These are phyloP conservation scores for Oxystoma pomonae DNA, from an alignment of 2,888 invertebrate genomes.

Conservation along the genomic window DNA sequence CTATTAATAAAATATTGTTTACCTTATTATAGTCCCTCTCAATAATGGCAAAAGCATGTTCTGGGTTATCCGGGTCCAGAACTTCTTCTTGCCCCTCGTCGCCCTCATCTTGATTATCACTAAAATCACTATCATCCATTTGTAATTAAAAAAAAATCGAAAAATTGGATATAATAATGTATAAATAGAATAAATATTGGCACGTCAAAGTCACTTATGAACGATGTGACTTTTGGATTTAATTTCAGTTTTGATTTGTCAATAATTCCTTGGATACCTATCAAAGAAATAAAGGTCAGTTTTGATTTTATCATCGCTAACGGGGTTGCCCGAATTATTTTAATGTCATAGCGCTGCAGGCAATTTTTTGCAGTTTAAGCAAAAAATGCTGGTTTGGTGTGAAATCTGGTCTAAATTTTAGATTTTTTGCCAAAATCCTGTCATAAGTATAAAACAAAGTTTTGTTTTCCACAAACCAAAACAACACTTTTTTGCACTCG, in stretches of 20 bases:
- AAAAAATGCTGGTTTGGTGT: too few relatives aligned
- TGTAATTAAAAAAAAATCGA: constrained; percentile 13
- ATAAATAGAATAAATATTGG: not conserved
- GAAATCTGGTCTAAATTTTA: too few relatives aligned
- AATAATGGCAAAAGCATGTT: constrained; percentile 42
- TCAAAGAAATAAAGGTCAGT: not conserved
- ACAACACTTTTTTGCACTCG: too few relatives aligned
- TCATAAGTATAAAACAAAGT: too few relatives aligned
- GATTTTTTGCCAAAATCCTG: too few relatives aligned
- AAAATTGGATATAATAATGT: not conserved
- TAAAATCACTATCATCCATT: constrained; percentile 43
- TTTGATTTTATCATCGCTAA: too few relatives aligned
- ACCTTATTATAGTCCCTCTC: constrained; percentile 44
- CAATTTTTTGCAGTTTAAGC: too few relatives aligned
- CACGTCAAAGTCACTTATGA: not conserved
- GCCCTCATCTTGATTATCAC: constrained; percentile 35
- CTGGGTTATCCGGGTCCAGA: constrained; percentile 43
- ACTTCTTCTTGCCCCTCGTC: constrained; percentile 35
- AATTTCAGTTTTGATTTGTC: not conserved
- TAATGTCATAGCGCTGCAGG: too few relatives aligned
- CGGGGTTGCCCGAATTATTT: too few relatives aligned
- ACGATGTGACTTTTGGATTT: too few relatives aligned
- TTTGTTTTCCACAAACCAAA: too few relatives aligned
- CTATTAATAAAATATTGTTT: too few relatives aligned
- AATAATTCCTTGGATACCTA: not conserved